Evolutionary conservation across 2,797 vertebrate species (phyloP).

Genomic region (Tolypeutes matacus): DNA sequence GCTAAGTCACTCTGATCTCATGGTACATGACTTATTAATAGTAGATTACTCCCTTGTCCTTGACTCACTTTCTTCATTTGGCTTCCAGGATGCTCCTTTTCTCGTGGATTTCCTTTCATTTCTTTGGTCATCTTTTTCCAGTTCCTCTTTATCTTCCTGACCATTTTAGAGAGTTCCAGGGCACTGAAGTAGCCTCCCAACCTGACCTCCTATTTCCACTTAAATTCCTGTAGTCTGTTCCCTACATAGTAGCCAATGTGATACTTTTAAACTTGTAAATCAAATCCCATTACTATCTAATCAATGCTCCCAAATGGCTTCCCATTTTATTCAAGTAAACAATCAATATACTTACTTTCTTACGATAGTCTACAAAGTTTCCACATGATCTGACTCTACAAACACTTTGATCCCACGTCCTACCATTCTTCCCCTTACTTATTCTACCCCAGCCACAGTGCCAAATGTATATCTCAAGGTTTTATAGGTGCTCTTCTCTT

Average conservation of each 20-base stretch:
- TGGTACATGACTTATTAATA: neutral
- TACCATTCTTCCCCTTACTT: neutral
- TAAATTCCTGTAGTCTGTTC: neutral
- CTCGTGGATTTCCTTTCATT: neutral
- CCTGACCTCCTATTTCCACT: neutral
- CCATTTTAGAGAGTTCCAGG: neutral
- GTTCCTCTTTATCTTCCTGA: neutral
- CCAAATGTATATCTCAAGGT: neutral
- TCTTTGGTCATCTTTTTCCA: neutral
- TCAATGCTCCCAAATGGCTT: neutral
- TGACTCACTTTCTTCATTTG: neutral
- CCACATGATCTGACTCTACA: neutral
- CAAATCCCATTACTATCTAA: neutral
- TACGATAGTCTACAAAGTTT: too few species aligned
- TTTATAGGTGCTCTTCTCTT: neutral
- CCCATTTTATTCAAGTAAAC: neutral
- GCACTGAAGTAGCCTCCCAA: neutral
- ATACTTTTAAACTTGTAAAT: neutral
- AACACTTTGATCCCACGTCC: neutral
- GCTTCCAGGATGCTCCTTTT: neutral
- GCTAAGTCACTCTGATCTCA: neutral
- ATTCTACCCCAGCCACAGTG: neutral
- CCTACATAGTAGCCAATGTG: neutral
- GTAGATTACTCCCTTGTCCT: neutral
- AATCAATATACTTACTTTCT: neutral